Evolutionary conservation across 2,113 vertebrate genomes (phyloP).

Genomic region (Copsychus sechellarum): DNA sequence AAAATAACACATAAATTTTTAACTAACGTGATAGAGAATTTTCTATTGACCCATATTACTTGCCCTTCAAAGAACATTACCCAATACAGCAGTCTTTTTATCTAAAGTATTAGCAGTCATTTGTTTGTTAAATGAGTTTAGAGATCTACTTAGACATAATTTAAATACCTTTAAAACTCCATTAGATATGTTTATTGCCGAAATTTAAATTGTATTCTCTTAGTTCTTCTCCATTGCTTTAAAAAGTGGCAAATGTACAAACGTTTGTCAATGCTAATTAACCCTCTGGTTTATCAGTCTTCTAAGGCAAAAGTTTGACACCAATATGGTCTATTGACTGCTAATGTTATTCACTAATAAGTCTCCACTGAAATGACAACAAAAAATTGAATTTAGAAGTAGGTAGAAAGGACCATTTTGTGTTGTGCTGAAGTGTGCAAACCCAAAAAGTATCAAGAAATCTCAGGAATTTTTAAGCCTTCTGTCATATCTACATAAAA

Average conservation of each 20-base stretch:
- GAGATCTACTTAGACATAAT: constrained; percentile 65
- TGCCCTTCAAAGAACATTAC: constrained; percentile 74
- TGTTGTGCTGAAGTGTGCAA: neutral
- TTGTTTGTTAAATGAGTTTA: constrained; percentile 72
- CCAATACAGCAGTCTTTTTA: constrained; percentile 62
- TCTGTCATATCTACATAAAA: neutral
- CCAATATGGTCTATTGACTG: neutral
- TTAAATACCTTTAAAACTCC: constrained; percentile 74
- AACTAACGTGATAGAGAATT: constrained; percentile 58
- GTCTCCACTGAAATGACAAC: neutral
- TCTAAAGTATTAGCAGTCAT: constrained; percentile 61
- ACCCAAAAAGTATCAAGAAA: neutral
- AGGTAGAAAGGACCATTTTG: neutral
- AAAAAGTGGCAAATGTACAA: neutral
- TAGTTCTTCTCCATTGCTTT: neutral
- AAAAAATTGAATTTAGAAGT: neutral
- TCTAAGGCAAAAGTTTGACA: neutral
- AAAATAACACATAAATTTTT: constrained; percentile 66
- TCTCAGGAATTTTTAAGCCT: neutral
- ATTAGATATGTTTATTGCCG: constrained; percentile 67
- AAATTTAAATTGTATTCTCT: constrained; percentile 37
- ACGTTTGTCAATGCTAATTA: constrained; percentile 10
- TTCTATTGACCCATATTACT: constrained; percentile 65
- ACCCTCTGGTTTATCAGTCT: neutral
- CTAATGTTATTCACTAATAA: neutral